Base-by-base conservation (phyloP, 1,140 invertebrate genomes). In the Drosophila repleta region DNA sequence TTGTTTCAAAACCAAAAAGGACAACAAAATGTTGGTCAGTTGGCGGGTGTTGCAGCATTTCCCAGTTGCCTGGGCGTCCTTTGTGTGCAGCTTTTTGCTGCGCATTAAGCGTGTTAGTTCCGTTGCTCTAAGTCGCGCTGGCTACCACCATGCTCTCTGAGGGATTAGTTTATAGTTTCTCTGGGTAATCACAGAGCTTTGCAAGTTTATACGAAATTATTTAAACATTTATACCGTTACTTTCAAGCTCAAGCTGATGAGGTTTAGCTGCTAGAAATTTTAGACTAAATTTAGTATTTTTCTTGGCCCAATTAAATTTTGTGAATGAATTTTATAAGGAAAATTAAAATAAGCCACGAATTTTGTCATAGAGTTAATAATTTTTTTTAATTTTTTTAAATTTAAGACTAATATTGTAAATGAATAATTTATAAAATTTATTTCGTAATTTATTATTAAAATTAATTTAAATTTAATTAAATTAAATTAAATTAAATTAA, bases 81-180 rank as follows among this genome's bases (percentile, higher is more conserved):
- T 45, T 32, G 41, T 39, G 24, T 37, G 26, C 24, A 29, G 4
- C 26, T 29, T 29, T 29, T 29, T 6, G 26, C 26, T 29, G 52
- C 71, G 70, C 78, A 73, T 80, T 80, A 80, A 70, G 74, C 68
- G 60, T 55, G 69, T 78, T 61, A 82, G 67, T 29, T 56, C 58
- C 51, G 49, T 10, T n/a, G 58, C 10, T 29, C 6, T 37, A 29
- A 10, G 26, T 10, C 24, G 20, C 18, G 1, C 20, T 43, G 21
- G 29, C 32, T 0, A 5, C 15, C 39, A 6, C 15, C 39, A 6
- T 1, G 2, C 49, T 39, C 61, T n/a, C 53, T 32, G 3, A 18
- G 10, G 68, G 53, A 65, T 71, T 71, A 66, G 53, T 24, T 26
- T 24, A 18, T 52, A 58, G 51, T 66, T 65, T 52, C 37, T 29